These are phyloP conservation scores for Stomorhina lunata DNA, from an alignment of 2,888 invertebrate species.

Conservation along the genomic window DNA sequence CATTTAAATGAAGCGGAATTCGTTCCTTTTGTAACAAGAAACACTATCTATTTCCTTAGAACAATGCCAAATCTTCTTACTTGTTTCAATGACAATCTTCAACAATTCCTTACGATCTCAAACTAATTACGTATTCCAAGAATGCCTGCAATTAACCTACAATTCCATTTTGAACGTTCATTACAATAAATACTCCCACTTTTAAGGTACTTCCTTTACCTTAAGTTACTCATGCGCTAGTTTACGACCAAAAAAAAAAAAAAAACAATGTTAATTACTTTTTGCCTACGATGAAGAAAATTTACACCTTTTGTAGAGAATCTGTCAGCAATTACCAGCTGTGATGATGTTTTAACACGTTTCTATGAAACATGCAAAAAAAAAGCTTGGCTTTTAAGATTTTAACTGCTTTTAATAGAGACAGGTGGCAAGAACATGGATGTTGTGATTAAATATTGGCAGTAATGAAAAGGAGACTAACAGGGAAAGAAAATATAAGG, in stretches of 20 bases:
- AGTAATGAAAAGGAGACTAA: too few species aligned
- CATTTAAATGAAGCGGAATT: too few species aligned
- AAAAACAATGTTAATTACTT: neutral
- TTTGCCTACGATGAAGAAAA: constrained; percentile 13
- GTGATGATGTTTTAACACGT: neutral
- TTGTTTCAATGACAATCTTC: too few species aligned
- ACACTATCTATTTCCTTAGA: too few species aligned
- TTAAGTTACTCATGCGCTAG: too few species aligned
- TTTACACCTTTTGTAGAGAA: neutral
- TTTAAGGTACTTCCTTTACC: too few species aligned
- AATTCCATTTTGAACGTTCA: neutral
- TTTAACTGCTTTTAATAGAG: neutral
- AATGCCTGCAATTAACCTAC: constrained; percentile 5
- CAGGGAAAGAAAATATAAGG: too few species aligned
- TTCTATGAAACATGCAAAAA: neutral
- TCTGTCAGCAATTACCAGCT: neutral
- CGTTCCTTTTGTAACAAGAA: too few species aligned
- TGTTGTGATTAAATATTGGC: neutral
- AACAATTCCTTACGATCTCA: neutral
- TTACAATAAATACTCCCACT: neutral
- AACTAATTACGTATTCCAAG: neutral
- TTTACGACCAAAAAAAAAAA: neutral
- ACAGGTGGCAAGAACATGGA: neutral
- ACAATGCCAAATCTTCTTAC: too few species aligned
- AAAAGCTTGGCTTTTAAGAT: neutral